Evolutionary conservation across 2,888 invertebrate species (phyloP).

Genomic region (Blera fallax): DNA sequence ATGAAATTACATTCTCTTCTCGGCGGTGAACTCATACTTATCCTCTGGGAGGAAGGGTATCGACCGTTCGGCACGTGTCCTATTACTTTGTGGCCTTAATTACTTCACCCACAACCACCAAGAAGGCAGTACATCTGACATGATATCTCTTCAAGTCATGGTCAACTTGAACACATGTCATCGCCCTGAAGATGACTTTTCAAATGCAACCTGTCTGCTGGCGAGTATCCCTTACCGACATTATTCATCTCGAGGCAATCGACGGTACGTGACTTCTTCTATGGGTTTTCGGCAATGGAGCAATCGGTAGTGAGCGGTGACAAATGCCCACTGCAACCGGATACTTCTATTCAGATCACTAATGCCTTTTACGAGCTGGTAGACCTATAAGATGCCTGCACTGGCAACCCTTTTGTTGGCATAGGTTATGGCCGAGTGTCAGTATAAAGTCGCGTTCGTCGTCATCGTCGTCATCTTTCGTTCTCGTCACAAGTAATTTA

Average conservation of each 20-base stretch:
- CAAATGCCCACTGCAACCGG: conserved; percentile 69
- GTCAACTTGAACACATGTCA: conserved; percentile 55
- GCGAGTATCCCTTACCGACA: conserved; percentile 34
- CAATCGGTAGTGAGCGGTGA: conserved; percentile 57
- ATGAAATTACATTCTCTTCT: conserved; percentile 60
- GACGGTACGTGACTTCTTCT: conserved; percentile 61
- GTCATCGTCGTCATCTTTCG: conserved; percentile 38
- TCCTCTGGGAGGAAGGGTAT: conserved; percentile 17
- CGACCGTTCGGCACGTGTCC: conserved; percentile 56
- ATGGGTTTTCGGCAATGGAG: conserved; percentile 58
- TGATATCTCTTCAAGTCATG: conserved; percentile 57
- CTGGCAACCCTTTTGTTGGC: conserved; percentile 65
- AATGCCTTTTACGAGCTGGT: conserved; percentile 49
- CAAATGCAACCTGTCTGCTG: conserved; percentile 63
- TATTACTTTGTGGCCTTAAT: conserved; percentile 64
- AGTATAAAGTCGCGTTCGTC: conserved; percentile 28
- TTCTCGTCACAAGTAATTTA: conserved; percentile 68
- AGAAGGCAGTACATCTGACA: background rate
- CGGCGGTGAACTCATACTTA: conserved; percentile 51
- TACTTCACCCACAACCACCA: conserved; percentile 15
- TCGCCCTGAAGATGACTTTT: conserved; percentile 57
- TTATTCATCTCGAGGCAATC: conserved; percentile 55
- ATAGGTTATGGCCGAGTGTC: conserved; percentile 67
- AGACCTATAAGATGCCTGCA: conserved; percentile 52
- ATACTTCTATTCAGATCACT: conserved; percentile 70